Base-by-base conservation (phyloP, 2,797 vertebrate genomes). In the Dallia pectoralis region DNA sequence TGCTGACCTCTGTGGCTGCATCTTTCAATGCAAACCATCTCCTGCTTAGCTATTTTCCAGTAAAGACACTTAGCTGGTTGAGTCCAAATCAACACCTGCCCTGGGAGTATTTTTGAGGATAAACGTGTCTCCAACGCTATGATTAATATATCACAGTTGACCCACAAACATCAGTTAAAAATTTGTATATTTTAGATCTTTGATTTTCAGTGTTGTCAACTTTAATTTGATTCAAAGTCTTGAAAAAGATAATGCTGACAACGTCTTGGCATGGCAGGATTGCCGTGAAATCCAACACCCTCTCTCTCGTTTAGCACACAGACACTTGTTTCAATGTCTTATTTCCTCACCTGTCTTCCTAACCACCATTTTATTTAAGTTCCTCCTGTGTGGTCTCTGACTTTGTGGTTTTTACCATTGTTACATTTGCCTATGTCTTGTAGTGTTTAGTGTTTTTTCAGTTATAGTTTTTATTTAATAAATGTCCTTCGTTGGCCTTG, bases 81-180 rank as follows among this genome's bases (percentile, higher is more conserved):
- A 74, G 73, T 63, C 65, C 53, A 22, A 33, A 76, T 49, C 67
- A 86, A 85, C 86, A 88, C 90, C 87, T 91, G 89, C 81, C 82
- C 80, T 74, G 62, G 27, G 74, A 11, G 14, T 44, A 71, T 78
- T 83, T 85, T 88, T 1, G 30, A 2, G 62, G 27, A 64, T 19
- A 30, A 32, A 64, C 11, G 5, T 59, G n/a, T 59, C n/a, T 59
- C 22, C 53, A 59, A 25, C 19, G 25, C 22, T 25, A 25, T 12
- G 1, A 59, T n/a, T n/a, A 59, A 3, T 11, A 11, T 59, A 59
- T 12, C 51, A 56, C 19, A 19, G 16, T n/a, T 0, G 51, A 7
- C n/a, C 51, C 51, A 22, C n/a, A 59, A 22, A 59, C 22, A 59
- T 25, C 53, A 59, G 22, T 59, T 59, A 1, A 59, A 59, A 1